These are phyloP conservation scores for Phoenicopterus ruber DNA, from an alignment of 2,113 vertebrate species.

Conservation along the genomic window DNA sequence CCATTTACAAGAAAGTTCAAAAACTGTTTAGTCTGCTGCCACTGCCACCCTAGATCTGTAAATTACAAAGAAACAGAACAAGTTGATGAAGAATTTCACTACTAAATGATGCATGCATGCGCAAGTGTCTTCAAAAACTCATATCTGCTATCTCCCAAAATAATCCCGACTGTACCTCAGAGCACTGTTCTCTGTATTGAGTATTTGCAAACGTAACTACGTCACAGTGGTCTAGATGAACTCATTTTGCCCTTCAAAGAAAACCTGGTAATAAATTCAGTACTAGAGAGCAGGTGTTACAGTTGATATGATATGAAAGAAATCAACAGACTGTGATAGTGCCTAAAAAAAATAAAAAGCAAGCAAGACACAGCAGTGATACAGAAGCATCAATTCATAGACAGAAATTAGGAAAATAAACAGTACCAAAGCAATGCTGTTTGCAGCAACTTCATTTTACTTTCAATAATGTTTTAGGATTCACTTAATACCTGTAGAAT, in stretches of 20 bases:
- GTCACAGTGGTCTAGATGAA: background rate
- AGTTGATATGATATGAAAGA: too few relatives aligned
- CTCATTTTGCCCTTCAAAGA: background rate
- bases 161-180: background rate
- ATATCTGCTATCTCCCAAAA: fast-evolving
- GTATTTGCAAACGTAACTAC: background rate
- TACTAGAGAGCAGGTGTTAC: background rate
- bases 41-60: background rate
- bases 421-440: background rate
- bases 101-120: background rate
- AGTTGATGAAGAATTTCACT: background rate
- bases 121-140: too few relatives aligned
- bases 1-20: background rate
- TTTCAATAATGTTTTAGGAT: conserved; percentile 6
- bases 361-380: background rate
- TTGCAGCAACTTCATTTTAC: conserved; percentile 61
- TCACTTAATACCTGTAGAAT: background rate
- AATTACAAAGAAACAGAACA: background rate
- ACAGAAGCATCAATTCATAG: background rate
- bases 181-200: background rate
- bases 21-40: background rate
- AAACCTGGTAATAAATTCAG: background rate
- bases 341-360: background rate
- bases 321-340: background rate
- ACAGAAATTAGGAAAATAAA: conserved; percentile 22